These are phyloP conservation scores for Epizoanthus illoricatus DNA, from an alignment of 92 coral and sea anemone genomes.

Conservation along the genomic window DNA sequence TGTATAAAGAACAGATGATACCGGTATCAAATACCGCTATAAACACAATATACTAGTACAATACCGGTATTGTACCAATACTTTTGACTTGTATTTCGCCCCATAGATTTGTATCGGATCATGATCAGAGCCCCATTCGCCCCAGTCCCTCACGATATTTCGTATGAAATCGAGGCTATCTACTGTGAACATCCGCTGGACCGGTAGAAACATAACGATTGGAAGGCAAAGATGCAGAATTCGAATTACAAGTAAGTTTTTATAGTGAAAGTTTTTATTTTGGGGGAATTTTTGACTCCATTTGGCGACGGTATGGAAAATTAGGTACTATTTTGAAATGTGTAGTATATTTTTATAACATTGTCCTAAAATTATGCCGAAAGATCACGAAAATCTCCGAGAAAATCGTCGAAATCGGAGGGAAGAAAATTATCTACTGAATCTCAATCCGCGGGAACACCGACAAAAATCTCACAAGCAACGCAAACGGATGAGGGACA, in stretches of 20 bases:
- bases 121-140: too few relatives aligned
- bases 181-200: constrained; percentile 2
- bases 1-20: too few relatives aligned
- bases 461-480: background rate
- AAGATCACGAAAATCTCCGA: background rate
- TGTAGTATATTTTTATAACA: background rate
- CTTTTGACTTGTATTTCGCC: too few relatives aligned
- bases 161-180: too few relatives aligned
- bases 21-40: too few relatives aligned
- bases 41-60: too few relatives aligned
- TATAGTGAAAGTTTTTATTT: background rate
- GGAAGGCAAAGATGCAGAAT: background rate
- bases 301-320: background rate
- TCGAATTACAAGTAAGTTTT: background rate
- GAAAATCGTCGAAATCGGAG: background rate
- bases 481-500: background rate
- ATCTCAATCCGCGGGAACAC: background rate
- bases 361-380: constrained; percentile 1
- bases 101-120: too few relatives aligned
- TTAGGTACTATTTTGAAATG: background rate
- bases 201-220: background rate
- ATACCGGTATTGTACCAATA: too few relatives aligned
- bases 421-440: background rate
- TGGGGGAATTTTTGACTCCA: background rate
- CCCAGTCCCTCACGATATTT: too few relatives aligned